These are phyloP conservation scores for Argentina silus DNA, from an alignment of 2,797 vertebrate genomes.

Conservation along the genomic window DNA sequence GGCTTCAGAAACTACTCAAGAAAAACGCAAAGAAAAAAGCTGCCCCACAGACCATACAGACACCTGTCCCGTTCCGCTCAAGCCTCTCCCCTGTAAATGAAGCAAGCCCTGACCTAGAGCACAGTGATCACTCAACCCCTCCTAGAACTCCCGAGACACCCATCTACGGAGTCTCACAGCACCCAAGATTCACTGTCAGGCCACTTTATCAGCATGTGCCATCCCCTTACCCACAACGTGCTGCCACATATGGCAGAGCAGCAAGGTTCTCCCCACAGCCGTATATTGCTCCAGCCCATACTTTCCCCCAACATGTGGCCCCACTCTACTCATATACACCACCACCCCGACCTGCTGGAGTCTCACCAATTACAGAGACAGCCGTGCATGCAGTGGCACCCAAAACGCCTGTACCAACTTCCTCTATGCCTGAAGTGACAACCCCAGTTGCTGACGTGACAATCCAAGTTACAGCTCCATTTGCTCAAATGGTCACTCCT, in stretches of 20 bases:
- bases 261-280: conserved; percentile 77
- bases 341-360: conserved; percentile 21
- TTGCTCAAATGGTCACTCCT: conserved; percentile 44
- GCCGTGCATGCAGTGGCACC: conserved; percentile 25
- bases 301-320: conserved; percentile 49
- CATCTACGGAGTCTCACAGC: conserved; percentile 45
- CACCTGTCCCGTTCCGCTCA: conserved; percentile 79
- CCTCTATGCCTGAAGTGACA: conserved; percentile 28
- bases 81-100: conserved; percentile 94
- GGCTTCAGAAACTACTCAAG: conserved; percentile 89
- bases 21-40: conserved; percentile 85
- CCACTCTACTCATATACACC: conserved; percentile 51
- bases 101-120: conserved; percentile 88
- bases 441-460: conserved; percentile 26
- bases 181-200: conserved; percentile 71
- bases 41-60: conserved; percentile 61
- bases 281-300: conserved; percentile 40
- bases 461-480: conserved; percentile 35
- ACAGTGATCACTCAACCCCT: conserved; percentile 80
- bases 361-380: conserved; percentile 32
- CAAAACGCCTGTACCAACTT: conserved; percentile 28
- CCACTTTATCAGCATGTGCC: conserved; percentile 73
- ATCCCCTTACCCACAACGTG: conserved; percentile 81
- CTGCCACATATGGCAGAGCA: conserved; percentile 70
- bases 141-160: conserved; percentile 74